phyloP scores from a whole-genome alignment of 1,140 invertebrate genomes.

The Penaeus indicus region DNA sequence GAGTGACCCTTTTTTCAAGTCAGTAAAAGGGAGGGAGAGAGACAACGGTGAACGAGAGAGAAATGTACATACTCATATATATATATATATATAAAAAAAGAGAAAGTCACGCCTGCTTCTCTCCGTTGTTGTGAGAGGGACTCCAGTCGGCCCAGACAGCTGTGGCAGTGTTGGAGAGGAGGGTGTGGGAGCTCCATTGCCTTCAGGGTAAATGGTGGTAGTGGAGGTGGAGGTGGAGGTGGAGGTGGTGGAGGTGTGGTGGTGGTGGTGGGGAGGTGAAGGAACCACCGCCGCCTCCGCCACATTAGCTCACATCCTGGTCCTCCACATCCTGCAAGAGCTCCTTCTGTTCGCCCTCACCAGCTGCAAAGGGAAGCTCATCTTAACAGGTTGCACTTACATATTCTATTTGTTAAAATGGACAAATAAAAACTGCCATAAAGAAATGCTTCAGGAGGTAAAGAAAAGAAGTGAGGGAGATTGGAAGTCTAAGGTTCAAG shows the following conservation, averaged over 20 bases:
- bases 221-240: constrained; percentile 38
- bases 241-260: neutral
- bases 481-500: too few species aligned
- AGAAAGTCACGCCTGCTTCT: neutral
- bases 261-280: constrained; percentile 33
- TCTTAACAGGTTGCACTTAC: too few species aligned
- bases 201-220: constrained; percentile 31
- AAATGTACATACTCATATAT: too few species aligned
- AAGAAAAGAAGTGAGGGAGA: neutral
- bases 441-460: neutral
- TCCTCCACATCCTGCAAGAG: constrained; percentile 60
- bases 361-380: neutral
- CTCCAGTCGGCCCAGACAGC: constrained; percentile 26
- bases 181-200: constrained; percentile 49
- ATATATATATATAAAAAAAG: too few species aligned
- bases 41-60: too few species aligned
- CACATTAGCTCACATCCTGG: constrained; percentile 62
- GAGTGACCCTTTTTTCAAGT: too few species aligned
- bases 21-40: too few species aligned
- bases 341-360: constrained; percentile 57
- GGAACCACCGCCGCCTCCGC: constrained; percentile 52
- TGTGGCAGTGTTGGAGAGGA: constrained; percentile 49
- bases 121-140: constrained; percentile 1
- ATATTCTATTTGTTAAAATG: too few species aligned
- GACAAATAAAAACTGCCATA: too few species aligned